A percentile compares a stretch with the other conserved stretches of the same genome.
These are phyloP conservation scores for Drosophila ochracea DNA, from an alignment of 2,888 invertebrate genomes.

Conservation along the genomic window DNA sequence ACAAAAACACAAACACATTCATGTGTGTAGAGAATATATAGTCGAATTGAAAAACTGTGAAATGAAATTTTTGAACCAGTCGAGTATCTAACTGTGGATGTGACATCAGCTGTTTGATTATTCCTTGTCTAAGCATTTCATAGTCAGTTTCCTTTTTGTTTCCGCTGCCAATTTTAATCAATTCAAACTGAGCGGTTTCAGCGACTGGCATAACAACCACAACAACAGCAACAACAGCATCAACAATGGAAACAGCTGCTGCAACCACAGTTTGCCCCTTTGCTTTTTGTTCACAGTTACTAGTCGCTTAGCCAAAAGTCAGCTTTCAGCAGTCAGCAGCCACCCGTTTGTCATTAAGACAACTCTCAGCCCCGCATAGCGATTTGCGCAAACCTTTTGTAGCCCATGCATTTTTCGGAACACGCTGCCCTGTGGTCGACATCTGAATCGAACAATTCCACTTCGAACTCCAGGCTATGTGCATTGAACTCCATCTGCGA, in stretches of 20 bases:
- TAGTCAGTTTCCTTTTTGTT: slow-evolving; percentile 30
- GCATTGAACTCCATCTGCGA: slow-evolving; percentile 1
- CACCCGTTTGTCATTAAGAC: slow-evolving; percentile 18
- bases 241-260: slow-evolving; percentile 4
- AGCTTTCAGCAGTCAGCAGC: background rate
- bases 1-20: slow-evolving; percentile 2
- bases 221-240: background rate
- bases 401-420: background rate
- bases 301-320: slow-evolving; percentile 14
- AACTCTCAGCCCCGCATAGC: background rate
- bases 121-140: slow-evolving; percentile 49
- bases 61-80: slow-evolving; percentile 30
- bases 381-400: slow-evolving; percentile 1
- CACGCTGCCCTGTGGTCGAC: background rate
- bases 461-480: slow-evolving; percentile 2
- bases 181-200: slow-evolving; percentile 55
- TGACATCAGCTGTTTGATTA: slow-evolving; percentile 27
- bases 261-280: slow-evolving; percentile 5
- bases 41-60: slow-evolving; percentile 50
- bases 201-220: slow-evolving; percentile 13
- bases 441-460: background rate
- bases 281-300: slow-evolving; percentile 15
- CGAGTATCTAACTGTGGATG: slow-evolving; percentile 7
- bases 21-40: background rate
- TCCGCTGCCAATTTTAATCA: slow-evolving; percentile 68